Evolutionary conservation across 2,113 vertebrate species (phyloP).

Genomic region (Serilophus lunatus): DNA sequence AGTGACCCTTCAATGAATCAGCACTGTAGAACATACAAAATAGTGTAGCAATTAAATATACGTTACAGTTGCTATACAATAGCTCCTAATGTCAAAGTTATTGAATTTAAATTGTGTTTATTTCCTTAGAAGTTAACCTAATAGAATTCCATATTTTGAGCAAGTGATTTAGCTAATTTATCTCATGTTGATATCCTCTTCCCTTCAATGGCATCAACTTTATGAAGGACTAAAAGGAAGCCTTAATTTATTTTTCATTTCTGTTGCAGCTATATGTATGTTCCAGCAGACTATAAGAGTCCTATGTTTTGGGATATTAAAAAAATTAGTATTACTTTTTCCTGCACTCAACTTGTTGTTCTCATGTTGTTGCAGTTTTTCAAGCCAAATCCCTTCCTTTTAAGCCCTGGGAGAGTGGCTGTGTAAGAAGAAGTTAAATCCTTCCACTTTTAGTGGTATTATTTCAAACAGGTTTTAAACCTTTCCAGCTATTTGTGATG

Average conservation of each 20-base stretch:
- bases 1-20: neutral
- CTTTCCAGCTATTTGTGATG: neutral
- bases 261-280: neutral
- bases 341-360: neutral
- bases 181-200: neutral
- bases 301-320: neutral
- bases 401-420: neutral
- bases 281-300: neutral
- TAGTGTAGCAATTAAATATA: neutral
- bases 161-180: neutral
- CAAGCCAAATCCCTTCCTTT: neutral
- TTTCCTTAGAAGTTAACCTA: neutral
- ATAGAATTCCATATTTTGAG: neutral
- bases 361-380: neutral
- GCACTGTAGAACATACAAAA: neutral
- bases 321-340: neutral
- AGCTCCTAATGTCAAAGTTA: neutral
- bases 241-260: neutral
- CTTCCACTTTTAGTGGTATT: neutral
- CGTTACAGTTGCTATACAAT: neutral
- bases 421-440: neutral
- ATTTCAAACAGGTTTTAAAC: slow-evolving; percentile 33
- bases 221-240: neutral
- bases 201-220: neutral
- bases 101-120: neutral